Base-by-base conservation (phyloP, 2,797 vertebrate species). In the Halcyon smyrnensis region DNA sequence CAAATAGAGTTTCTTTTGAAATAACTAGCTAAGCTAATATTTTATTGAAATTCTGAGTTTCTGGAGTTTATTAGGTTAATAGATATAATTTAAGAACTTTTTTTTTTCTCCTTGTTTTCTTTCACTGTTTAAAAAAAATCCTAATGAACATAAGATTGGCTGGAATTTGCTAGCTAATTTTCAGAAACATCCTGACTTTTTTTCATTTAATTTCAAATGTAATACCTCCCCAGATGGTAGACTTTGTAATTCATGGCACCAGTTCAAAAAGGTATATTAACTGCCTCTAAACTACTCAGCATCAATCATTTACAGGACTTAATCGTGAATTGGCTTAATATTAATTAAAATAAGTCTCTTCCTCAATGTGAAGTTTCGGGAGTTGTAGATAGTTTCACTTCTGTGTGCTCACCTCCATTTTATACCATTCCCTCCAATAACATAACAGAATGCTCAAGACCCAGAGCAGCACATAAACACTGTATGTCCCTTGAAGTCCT, bases 261-360 rank as follows among this genome's bases (percentile, higher is more conserved):
- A 85, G 97, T 98, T 98, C 97, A 98, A 98, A 95, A 97, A 98
- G 91, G 89, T 98, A 84, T 97, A 97, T 97, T 97, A 98, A 97
- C 94, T 93, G 91, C 97, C 94, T 93, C 95, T 97, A 96, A 97
- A 96, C 84, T 92, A 56, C 51, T 96, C 75, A 93, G 92, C 91
- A 97, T 94, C 95, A 83, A 96, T 90, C 86, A 93, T 96, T 97
- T 97, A 95, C 86, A 94, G 91, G 88, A 86, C 53, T 97, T 97
- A 87, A 89, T 82, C 36, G 11, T 94, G 88, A 97, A 95, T 87
- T 94, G 92, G 78, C 93, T 97, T 97, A 96, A 92, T 94, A 95
- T 75, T 97, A 97, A 98, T 97, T 98, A 97, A 98, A 98, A 97
- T 90, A 95, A 78, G 74, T 96, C 95, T 91, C 80, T 95, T 97